Percentiles rank a stretch among this genome's conserved stretches.
These are phyloP conservation scores for Propithecus perrieri DNA, from an alignment of 2,797 vertebrate genomes.

Conservation along the genomic window DNA sequence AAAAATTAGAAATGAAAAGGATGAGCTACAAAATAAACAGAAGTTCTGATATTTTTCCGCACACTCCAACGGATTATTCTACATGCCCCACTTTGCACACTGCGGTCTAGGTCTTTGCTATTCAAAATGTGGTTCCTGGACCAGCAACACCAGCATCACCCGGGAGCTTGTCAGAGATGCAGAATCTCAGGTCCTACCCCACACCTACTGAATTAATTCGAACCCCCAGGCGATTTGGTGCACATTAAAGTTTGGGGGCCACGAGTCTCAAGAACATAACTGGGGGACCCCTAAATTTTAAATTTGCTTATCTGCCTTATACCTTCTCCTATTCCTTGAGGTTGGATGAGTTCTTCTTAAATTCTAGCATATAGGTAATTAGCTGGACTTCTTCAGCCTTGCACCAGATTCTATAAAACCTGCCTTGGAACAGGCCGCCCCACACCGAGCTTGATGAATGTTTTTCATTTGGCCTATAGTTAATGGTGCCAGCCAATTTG, in stretches of 20 bases:
- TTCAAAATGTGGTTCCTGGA: not conserved
- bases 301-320: not conserved
- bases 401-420: not conserved
- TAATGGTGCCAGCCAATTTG: constrained; percentile 54
- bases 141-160: not conserved
- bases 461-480: constrained; percentile 65
- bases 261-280: not conserved
- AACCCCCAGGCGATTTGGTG: too few species aligned
- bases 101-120: not conserved
- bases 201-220: not conserved
- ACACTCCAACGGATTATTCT: not conserved
- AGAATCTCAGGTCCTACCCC: too few species aligned
- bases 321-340: not conserved
- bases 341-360: not conserved
- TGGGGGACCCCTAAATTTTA: not conserved
- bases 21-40: not conserved
- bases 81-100: rapidly evolving
- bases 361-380: not conserved
- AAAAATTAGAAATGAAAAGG: not conserved
- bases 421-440: not conserved
- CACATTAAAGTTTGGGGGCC: not conserved
- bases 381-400: not conserved
- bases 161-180: not conserved
- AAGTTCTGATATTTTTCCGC: not conserved
- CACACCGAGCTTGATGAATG: not conserved